These are phyloP conservation scores for Oreonectes daqikongensis DNA, from an alignment of 2,797 vertebrate species.

Conservation along the genomic window DNA sequence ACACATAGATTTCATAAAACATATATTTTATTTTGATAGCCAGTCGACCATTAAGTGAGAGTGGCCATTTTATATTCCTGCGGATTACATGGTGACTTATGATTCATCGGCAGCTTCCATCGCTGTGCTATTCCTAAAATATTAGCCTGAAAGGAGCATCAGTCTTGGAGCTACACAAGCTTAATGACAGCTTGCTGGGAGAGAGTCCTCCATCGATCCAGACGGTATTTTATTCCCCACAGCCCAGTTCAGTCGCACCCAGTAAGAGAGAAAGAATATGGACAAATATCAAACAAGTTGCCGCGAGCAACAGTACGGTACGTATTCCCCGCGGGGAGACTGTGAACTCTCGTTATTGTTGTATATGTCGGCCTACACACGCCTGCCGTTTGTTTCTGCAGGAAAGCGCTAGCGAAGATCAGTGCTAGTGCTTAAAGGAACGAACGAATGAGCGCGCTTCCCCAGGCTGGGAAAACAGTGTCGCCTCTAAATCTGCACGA, in stretches of 20 bases:
- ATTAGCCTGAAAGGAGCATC: constrained; percentile 24
- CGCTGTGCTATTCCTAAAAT: constrained; percentile 1
- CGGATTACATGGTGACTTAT: constrained; percentile 10
- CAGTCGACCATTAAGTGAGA: constrained; percentile 13
- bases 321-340: constrained; percentile 12
- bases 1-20: background rate
- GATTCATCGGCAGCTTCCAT: background rate
- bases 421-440: constrained; percentile 34
- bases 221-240: constrained; percentile 12
- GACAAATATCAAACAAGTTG: constrained; percentile 37
- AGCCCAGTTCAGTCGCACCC: constrained; percentile 5
- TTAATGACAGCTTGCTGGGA: constrained; percentile 21
- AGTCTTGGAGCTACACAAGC: constrained; percentile 13
- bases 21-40: background rate
- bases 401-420: constrained; percentile 23
- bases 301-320: constrained; percentile 16
- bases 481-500: background rate
- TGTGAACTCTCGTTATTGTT: constrained; percentile 39
- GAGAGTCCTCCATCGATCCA: constrained; percentile 26
- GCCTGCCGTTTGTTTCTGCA: constrained; percentile 26
- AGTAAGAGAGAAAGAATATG: constrained; percentile 13
- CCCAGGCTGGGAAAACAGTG: background rate
- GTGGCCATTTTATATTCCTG: constrained; percentile 4
- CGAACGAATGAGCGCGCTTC: constrained; percentile 40
- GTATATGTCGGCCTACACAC: constrained; percentile 21